phyloP scores from a whole-genome alignment of 2,113 vertebrate species.

The Rhizomys pruinosus region DNA sequence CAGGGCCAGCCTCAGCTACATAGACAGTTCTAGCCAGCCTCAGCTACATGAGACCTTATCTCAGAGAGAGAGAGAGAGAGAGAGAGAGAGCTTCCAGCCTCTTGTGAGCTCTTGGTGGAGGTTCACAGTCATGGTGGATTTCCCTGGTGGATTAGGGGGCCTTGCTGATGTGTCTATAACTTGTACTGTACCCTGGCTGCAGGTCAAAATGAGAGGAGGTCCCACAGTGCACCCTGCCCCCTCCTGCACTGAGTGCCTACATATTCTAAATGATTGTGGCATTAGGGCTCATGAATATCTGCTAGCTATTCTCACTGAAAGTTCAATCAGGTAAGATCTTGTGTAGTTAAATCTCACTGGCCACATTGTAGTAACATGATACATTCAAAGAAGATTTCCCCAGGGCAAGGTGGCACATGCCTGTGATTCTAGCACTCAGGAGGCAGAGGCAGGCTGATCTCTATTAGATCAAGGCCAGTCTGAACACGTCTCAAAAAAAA shows the following conservation, averaged over 20 bases:
- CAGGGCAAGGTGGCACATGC: too few relatives aligned
- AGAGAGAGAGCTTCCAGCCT: background rate
- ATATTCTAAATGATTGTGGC: background rate
- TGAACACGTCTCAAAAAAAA: too few relatives aligned
- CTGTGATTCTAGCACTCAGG: too few relatives aligned
- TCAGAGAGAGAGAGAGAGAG: too few relatives aligned
- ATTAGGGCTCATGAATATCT: background rate
- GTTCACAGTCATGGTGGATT: background rate
- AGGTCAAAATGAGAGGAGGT: background rate
- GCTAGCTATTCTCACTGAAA: background rate
- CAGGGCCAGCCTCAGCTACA: background rate
- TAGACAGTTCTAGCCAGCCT: background rate
- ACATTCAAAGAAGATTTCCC: too few relatives aligned
- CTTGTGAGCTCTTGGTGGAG: background rate
- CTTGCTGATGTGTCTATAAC: background rate
- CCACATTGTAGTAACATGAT: background rate
- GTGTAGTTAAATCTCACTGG: background rate
- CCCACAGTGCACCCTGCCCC: too few relatives aligned
- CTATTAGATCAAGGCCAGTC: too few relatives aligned
- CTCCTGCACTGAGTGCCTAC: background rate
- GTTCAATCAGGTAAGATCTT: background rate
- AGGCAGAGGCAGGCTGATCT: too few relatives aligned
- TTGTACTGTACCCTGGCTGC: background rate
- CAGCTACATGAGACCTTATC: background rate
- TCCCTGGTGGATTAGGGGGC: too few relatives aligned